These are phyloP conservation scores for Ctenoplectra terminalis DNA, from an alignment of 1,140 invertebrate species.

Conservation along the genomic window DNA sequence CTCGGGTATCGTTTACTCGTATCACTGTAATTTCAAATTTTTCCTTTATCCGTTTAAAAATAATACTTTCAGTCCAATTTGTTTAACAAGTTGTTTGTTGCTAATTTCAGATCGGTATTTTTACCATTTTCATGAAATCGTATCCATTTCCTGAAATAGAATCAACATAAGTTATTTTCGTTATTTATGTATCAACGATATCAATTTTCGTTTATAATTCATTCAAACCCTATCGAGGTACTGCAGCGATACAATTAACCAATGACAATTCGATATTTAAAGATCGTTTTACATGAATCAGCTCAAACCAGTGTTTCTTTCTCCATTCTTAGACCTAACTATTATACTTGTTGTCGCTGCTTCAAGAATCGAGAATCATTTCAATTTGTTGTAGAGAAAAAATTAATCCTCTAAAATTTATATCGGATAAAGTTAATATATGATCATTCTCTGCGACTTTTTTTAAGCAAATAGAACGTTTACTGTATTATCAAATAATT, in stretches of 20 bases:
- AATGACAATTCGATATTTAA: not conserved
- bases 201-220: not conserved
- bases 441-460: too few species aligned
- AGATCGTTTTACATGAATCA: conserved; percentile 6
- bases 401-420: not conserved
- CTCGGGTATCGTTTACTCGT: not conserved
- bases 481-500: not conserved
- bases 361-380: not conserved
- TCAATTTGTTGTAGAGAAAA: too few species aligned
- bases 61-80: not conserved
- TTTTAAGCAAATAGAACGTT: not conserved
- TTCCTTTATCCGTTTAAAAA: not conserved
- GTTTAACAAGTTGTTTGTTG: not conserved
- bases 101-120: not conserved
- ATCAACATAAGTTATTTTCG: too few species aligned
- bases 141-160: too few species aligned
- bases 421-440: not conserved
- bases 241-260: not conserved
- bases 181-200: not conserved
- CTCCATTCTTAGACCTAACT: not conserved
- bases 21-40: not conserved
- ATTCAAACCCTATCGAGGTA: not conserved
- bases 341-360: too few species aligned
- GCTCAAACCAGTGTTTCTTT: not conserved
- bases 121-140: too few species aligned